These are phyloP conservation scores for Diplogasteroides magnus DNA, from an alignment of 1,140 invertebrate species.

Conservation along the genomic window DNA sequence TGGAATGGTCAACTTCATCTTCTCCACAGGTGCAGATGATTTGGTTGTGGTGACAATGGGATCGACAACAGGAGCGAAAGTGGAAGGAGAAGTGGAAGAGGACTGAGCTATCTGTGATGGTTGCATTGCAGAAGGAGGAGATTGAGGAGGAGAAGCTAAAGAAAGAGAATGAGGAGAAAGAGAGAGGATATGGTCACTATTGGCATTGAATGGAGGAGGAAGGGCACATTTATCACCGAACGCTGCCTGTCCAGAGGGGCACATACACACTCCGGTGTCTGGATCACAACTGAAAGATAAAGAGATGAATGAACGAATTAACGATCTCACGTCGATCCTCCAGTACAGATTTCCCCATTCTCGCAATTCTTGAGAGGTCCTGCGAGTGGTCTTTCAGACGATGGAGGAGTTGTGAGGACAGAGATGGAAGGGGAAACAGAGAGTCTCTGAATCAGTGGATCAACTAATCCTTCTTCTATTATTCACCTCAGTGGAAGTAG, in stretches of 20 bases:
- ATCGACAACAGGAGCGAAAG: no score
- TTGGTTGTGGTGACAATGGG: not conserved
- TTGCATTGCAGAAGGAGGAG: no score
- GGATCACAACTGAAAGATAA: slow-evolving; percentile 26
- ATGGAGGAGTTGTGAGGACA: slow-evolving; percentile 2
- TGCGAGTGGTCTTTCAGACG: not conserved
- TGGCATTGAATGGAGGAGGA: slow-evolving; percentile 10
- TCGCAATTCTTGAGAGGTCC: slow-evolving; percentile 24
- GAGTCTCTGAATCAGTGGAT: not conserved
- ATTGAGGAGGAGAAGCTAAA: no score
- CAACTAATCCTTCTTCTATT: slow-evolving; percentile 2
- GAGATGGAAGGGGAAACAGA: not conserved
- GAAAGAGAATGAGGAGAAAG: no score
- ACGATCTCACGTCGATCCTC: slow-evolving; percentile 20
- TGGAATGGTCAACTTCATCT: no score
- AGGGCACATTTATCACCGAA: slow-evolving; percentile 25
- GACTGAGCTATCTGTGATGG: no score
- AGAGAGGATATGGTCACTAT: no score
- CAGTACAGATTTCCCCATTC: slow-evolving; percentile 25
- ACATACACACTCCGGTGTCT: slow-evolving; percentile 34
- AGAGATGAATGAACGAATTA: not conserved
- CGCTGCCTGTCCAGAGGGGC: slow-evolving; percentile 27
- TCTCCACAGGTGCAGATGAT: no score
- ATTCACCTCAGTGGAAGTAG: slow-evolving; percentile 18
- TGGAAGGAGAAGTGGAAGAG: no score